Conservation (phyloP, 2,888 invertebrate species). For the Trachelus iudaicus region DNA sequence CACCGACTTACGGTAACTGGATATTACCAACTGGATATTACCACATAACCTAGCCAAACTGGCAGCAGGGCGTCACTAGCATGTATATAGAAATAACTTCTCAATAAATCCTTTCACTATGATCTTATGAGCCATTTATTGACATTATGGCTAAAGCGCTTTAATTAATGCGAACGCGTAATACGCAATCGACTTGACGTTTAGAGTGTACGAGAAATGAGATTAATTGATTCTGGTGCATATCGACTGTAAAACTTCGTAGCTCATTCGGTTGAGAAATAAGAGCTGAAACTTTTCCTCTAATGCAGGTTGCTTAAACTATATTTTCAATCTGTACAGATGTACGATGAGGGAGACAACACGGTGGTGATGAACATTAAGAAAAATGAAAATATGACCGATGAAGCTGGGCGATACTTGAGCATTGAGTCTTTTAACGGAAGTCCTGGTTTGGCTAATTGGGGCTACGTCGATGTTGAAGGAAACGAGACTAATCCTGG, state of each 20-base stretch:
- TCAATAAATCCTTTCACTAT: slow-evolving; percentile 44
- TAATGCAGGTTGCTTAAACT: background rate
- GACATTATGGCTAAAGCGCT: background rate
- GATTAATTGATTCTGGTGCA: background rate
- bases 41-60: background rate
- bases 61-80: background rate
- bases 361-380: slow-evolving; percentile 69
- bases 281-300: background rate
- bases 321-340: slow-evolving; percentile 56
- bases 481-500: slow-evolving; percentile 46
- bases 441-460: slow-evolving; percentile 74
- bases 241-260: background rate
- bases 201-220: background rate
- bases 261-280: background rate
- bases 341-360: slow-evolving; percentile 74
- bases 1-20: background rate
- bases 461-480: slow-evolving; percentile 70
- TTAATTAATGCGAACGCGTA: background rate
- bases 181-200: background rate
- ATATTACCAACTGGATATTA: background rate
- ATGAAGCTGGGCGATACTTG: slow-evolving; percentile 56
- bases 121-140: background rate
- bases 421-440: slow-evolving; percentile 68
- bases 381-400: slow-evolving; percentile 47
- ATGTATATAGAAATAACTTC: background rate